These are phyloP conservation scores for Mormyrus hasselquistii DNA, from an alignment of 2,797 vertebrate species.

Conservation along the genomic window DNA sequence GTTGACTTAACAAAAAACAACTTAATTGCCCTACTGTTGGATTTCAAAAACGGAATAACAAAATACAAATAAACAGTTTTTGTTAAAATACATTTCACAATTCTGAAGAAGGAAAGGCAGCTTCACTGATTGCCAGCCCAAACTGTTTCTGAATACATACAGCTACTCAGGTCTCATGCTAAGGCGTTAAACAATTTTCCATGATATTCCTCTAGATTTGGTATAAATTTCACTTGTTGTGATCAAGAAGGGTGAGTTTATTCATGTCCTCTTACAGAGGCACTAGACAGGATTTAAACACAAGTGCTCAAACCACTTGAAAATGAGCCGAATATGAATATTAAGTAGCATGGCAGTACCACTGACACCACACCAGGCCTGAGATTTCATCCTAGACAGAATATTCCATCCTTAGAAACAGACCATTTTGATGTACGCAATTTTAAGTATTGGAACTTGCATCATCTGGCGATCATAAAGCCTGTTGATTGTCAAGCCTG, in stretches of 20 bases:
- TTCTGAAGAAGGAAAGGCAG: neutral
- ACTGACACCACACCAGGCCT: neutral
- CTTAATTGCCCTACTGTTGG: neutral
- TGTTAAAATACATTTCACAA: neutral
- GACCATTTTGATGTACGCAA: neutral
- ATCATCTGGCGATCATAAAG: neutral
- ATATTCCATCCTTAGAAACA: neutral
- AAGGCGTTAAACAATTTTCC: neutral
- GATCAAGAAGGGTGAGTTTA: neutral
- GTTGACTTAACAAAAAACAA: neutral
- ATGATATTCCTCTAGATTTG: neutral
- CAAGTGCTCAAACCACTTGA: neutral
- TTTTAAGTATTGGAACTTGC: neutral
- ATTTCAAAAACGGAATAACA: neutral
- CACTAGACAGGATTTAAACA: slow-evolving; percentile 4
- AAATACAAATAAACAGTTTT: neutral
- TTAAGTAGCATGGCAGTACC: neutral
- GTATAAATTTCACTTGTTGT: neutral
- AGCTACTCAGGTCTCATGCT: neutral
- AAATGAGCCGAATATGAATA: neutral
- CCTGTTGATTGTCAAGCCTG: neutral
- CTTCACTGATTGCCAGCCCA: neutral
- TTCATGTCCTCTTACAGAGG: neutral
- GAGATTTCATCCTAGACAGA: neutral
- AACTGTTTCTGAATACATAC: neutral